A percentile compares a stretch with the other conserved stretches of the same genome.
Conservation (phyloP, 2,113 vertebrate species). For the Hucho hucho region DNA sequence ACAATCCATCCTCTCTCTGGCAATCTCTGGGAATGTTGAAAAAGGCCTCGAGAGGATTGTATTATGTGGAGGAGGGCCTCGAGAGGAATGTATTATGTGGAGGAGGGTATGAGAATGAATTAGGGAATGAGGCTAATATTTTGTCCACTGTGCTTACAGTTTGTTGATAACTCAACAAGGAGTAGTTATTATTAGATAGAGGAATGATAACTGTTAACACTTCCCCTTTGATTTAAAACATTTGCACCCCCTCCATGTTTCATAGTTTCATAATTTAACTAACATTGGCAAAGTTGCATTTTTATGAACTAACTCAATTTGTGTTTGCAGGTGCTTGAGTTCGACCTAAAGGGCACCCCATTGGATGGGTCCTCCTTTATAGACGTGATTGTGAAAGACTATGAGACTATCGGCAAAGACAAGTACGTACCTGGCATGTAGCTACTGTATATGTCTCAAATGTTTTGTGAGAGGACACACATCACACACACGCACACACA, state of each 20-base stretch:
- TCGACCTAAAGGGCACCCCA: constrained; percentile 85
- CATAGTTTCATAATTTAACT: background rate
- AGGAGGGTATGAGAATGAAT: background rate
- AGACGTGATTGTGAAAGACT: constrained; percentile 88
- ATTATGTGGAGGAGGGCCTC: background rate
- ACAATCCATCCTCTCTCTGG: too few species aligned
- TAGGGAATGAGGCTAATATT: background rate
- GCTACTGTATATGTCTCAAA: too few species aligned
- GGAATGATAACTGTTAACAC: background rate
- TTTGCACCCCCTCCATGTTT: background rate
- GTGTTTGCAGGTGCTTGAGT: constrained; percentile 83
- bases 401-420: constrained; percentile 95
- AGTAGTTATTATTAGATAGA: background rate
- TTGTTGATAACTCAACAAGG: too few species aligned
- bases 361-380: constrained; percentile 87
- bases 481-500: too few species aligned
- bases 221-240: background rate
- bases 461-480: too few species aligned
- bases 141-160: too few species aligned
- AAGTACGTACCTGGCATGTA: constrained; percentile 78
- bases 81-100: background rate
- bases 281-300: background rate
- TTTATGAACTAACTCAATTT: constrained; percentile 19
- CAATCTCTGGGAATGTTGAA: background rate
- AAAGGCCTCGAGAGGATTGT: background rate